These are phyloP conservation scores for Drosophila bocqueti DNA, from an alignment of 1,140 invertebrate species.

Conservation along the genomic window DNA sequence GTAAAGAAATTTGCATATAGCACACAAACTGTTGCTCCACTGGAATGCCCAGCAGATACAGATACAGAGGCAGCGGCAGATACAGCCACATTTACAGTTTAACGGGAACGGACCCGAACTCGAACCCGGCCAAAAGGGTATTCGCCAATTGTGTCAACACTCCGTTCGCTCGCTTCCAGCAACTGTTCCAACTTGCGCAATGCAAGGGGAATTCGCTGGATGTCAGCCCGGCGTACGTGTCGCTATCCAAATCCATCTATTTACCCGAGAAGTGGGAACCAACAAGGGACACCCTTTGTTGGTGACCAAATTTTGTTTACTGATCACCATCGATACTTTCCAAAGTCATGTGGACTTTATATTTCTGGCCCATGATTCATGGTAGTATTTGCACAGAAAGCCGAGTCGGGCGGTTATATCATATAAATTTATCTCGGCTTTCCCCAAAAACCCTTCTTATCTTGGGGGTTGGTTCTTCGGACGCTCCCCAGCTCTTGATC, in stretches of 20 bases:
- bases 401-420: background rate
- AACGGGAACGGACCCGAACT: slow-evolving; percentile 44
- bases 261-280: slow-evolving; percentile 8
- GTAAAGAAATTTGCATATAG: slow-evolving; percentile 80
- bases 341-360: slow-evolving; percentile 16
- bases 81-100: slow-evolving; percentile 35
- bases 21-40: slow-evolving; percentile 72
- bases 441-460: background rate
- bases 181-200: slow-evolving; percentile 70
- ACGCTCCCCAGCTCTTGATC: background rate
- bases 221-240: slow-evolving; percentile 19
- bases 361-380: slow-evolving; percentile 13
- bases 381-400: background rate
- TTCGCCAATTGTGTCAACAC: slow-evolving; percentile 77
- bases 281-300: slow-evolving; percentile 29
- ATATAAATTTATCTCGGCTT: background rate
- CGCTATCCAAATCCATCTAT: slow-evolving; percentile 21
- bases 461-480: background rate
- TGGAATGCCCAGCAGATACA: slow-evolving; percentile 69
- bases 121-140: slow-evolving; percentile 61
- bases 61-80: slow-evolving; percentile 22
- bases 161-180: slow-evolving; percentile 39
- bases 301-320: slow-evolving; percentile 27
- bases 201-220: slow-evolving; percentile 45
- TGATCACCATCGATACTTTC: slow-evolving; percentile 25